These are phyloP conservation scores for Cossypha dichroa DNA, from an alignment of 2,797 vertebrate genomes.

Conservation along the genomic window DNA sequence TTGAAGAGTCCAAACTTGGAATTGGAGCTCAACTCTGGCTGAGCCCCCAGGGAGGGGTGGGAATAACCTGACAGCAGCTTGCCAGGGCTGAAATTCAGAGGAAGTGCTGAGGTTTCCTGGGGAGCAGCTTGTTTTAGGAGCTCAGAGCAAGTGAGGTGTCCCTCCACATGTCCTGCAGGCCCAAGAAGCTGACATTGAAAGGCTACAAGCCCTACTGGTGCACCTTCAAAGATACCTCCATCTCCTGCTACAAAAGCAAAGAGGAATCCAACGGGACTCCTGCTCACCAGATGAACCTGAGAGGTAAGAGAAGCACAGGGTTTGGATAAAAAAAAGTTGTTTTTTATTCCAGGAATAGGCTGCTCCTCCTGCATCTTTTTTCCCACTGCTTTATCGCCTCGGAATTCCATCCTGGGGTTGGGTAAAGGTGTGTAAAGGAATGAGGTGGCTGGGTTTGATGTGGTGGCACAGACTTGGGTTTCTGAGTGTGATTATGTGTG, in stretches of 20 bases:
- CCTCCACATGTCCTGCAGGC: slow-evolving; percentile 75
- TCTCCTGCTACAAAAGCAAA: slow-evolving; percentile 98
- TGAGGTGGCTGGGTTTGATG: not conserved
- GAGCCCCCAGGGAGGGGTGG: not conserved
- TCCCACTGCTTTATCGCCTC: not conserved
- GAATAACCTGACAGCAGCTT: not conserved
- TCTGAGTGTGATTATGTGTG: not conserved
- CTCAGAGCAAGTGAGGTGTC: not conserved
- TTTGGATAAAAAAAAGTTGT: accelerated
- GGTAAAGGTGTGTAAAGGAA: not conserved
- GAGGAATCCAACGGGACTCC: slow-evolving; percentile 95
- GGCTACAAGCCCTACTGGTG: slow-evolving; percentile 99
- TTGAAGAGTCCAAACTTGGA: not conserved
- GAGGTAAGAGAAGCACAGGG: slow-evolving; percentile 78
- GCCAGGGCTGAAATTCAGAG: not conserved
- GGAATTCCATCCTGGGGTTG: accelerated
- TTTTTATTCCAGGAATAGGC: not conserved
- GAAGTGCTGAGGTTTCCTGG: not conserved
- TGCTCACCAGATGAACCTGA: slow-evolving; percentile 95
- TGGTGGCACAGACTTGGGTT: not conserved
- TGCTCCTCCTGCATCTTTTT: not conserved
- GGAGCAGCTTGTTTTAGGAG: not conserved
- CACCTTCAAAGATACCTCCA: slow-evolving; percentile 98
- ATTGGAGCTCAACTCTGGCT: not conserved
- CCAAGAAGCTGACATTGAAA: slow-evolving; percentile 98